Conservation (phyloP, 2,113 vertebrate species). For the Phylloscopus whistleri region DNA sequence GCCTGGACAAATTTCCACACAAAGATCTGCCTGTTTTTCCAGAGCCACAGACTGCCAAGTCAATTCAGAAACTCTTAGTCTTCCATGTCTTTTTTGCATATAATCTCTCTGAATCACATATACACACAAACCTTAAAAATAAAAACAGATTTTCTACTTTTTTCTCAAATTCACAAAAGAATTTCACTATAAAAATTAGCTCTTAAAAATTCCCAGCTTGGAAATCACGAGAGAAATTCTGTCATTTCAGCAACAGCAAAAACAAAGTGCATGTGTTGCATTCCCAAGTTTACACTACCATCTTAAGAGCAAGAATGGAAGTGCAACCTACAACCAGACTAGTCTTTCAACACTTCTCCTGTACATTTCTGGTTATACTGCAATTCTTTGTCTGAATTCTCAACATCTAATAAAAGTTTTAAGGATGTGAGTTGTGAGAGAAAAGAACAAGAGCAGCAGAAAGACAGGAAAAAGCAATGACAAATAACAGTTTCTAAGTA, state of each 20-base stretch:
- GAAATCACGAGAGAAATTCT: neutral
- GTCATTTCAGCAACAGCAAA: neutral
- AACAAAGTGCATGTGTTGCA: neutral
- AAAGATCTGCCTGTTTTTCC: neutral
- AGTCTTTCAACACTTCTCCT: neutral
- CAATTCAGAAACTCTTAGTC: neutral
- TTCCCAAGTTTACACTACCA: neutral
- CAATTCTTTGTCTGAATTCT: neutral
- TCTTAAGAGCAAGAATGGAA: conserved; percentile 21
- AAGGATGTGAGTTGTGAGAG: neutral
- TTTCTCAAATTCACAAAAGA: neutral
- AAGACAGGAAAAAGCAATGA: neutral
- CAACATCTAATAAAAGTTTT: neutral
- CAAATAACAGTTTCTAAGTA: neutral
- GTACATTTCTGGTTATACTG: neutral
- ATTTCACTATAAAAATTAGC: neutral
- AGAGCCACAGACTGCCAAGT: neutral
- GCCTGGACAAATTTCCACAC: neutral
- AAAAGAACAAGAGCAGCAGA: neutral
- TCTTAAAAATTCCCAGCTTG: neutral
- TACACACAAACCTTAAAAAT: neutral
- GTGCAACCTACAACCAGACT: neutral
- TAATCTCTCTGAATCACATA: neutral
- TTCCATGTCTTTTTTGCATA: neutral
- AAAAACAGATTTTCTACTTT: neutral